Evolutionary conservation across 2,113 vertebrate genomes (phyloP), one percentile per base, ranked within the genome.

Genomic region (Coturnix japonica): DNA sequence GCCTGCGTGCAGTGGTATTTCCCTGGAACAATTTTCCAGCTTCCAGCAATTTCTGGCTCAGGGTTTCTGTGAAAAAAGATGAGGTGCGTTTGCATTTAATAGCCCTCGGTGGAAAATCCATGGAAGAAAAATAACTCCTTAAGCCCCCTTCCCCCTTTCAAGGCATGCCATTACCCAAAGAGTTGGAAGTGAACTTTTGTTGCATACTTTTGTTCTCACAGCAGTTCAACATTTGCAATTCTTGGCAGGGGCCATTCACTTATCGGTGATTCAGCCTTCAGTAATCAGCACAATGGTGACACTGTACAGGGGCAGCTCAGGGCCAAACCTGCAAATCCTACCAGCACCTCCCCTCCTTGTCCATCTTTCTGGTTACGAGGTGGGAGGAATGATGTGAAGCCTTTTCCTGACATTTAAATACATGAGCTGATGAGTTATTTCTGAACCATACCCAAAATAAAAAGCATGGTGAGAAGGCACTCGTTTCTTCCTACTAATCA

Each of bases 371-470:
- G 61, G 90, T 82, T 66, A 49, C 53, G 59, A 90, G 53, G 43
- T 88, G 56, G 76, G 73, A 93, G 70, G 70, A 88, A 90, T 37
- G 26, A 54, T 76, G 17, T 92, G 89, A 92, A 94, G 47, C 16
- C 35, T 47, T 53, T 47, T 87, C 70, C 56, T 93, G 72, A 46
- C 61, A 82, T 88, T 81, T 79, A 67, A 77, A 92, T 76, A 63
- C 25, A 75, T 31, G 10, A 72, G 56, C 43, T 79, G 44, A 61
- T 53, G n/a, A 94, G 67, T 67, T 92, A 92, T 95, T 91, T 89
- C 60, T 93, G 85, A 93, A 94, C 89, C 70, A 79, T 13, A 90
- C 11, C 14, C 81, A 82, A 80, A 93, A 94, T 77, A 60, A 71
- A 60, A 95, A 80, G 44, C 41, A 14, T 49, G 3, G 22, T 76